Base-by-base conservation (phyloP, 2,888 invertebrate genomes). In the Acrocyrtus sp. region DNA sequence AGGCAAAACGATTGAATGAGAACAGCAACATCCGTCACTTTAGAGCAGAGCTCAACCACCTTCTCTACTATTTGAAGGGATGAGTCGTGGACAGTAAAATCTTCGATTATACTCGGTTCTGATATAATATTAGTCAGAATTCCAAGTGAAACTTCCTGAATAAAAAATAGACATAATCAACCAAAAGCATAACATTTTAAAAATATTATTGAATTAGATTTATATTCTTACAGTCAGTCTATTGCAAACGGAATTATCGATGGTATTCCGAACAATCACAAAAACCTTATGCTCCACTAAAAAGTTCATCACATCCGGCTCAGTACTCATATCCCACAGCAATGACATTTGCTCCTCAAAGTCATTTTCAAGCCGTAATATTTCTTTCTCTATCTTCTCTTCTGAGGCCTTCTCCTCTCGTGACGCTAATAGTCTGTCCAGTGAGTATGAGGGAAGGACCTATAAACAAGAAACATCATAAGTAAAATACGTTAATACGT, bases 321-420 rank as follows among this genome's bases (percentile, higher is more conserved):
- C 92, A 0, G 90, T 87, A 0, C 93, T 91, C 92, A 93, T 94
- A 80, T 94, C 93, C 94, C 94, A 94, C 0, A 94, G 83, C 5
- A 89, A 88, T 82, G 92, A 92, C 41, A 94, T 85, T 81, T 93
- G 90, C 24, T 88, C 88, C 85, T 94, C 93, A 54, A 92, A 85
- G 0, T 81, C 81, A 3, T 72, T 73, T 19, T 81, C 81, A n/a
- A 83, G 56, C 50, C 62, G 22, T 26, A 22, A 45, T 12, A 54
- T 76, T 67, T 34, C 74, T 68, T 27, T 68, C 53, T 61, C 74
- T 17, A 58, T 53, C 53, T 62, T 45, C 65, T 67, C 43, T 65
- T 68, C 56, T 29, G 47, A 6, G 39, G 61, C 67, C 1, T 47
- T 57, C 26, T 58, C 58, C 17, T 56, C 68, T n/a, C 54, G 50